Evolutionary conservation across 2,797 vertebrate genomes (phyloP).

Genomic region (Pagetopsis macropterus): DNA sequence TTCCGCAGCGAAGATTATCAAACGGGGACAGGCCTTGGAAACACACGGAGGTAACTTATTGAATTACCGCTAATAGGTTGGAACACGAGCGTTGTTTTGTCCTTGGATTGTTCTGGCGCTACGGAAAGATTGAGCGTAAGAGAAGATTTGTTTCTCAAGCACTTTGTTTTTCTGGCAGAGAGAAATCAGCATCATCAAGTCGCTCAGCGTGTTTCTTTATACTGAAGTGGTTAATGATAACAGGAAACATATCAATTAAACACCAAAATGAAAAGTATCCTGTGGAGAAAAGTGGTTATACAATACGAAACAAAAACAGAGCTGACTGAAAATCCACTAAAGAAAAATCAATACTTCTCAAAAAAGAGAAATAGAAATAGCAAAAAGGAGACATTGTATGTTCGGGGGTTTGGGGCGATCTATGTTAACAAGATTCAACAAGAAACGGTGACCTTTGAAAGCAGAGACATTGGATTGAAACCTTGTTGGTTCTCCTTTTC

Average conservation of each 20-base stretch:
- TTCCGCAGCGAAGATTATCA: slow-evolving; percentile 24
- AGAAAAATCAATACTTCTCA: neutral
- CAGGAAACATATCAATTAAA: slow-evolving; percentile 3
- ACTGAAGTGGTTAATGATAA: neutral
- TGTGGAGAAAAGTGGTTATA: neutral
- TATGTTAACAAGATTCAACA: slow-evolving; percentile 9
- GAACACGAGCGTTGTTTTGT: neutral
- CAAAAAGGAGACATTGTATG: neutral
- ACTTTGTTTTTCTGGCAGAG: neutral
- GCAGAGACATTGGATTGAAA: slow-evolving; percentile 18
- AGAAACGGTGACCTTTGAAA: slow-evolving; percentile 24
- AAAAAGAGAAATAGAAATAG: neutral
- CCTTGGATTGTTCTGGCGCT: neutral
- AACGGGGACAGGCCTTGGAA: neutral
- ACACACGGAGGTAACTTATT: slow-evolving; percentile 8
- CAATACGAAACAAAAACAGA: neutral
- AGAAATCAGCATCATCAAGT: neutral
- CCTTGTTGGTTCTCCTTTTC: neutral
- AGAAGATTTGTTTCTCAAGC: neutral
- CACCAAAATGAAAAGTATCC: neutral
- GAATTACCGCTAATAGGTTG: slow-evolving; percentile 2
- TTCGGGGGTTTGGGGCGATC: slow-evolving; percentile 7
- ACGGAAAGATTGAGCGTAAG: neutral
- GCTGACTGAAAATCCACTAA: neutral
- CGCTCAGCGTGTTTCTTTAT: neutral